These are phyloP conservation scores for Pituophis catenifer DNA, from an alignment of 2,113 vertebrate species.

Conservation along the genomic window DNA sequence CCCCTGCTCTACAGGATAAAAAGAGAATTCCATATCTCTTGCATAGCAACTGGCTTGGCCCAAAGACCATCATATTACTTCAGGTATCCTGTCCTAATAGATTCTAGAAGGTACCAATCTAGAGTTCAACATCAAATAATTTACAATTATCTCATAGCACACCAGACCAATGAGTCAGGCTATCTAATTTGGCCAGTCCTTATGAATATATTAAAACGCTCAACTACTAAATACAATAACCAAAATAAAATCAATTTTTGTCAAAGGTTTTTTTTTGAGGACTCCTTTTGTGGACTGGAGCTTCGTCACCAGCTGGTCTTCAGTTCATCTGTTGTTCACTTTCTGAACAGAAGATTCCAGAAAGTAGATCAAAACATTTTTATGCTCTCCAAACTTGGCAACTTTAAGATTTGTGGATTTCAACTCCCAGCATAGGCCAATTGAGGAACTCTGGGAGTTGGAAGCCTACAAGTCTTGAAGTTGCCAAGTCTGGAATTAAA, in stretches of 20 bases:
- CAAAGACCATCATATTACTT: neutral
- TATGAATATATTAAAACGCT: neutral
- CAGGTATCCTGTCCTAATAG: neutral
- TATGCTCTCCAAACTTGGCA: neutral
- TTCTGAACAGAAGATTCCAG: neutral
- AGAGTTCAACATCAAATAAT: neutral
- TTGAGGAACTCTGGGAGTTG: neutral
- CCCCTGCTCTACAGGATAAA: neutral
- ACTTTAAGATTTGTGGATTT: neutral
- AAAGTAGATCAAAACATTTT: neutral
- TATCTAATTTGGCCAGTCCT: neutral
- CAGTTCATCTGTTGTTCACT: neutral
- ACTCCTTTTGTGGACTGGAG: neutral
- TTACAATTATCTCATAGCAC: neutral
- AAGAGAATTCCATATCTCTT: neutral
- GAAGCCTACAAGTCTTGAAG: neutral
- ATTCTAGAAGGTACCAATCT: neutral
- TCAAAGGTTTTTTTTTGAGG: neutral
- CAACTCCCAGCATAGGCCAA: neutral
- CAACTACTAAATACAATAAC: neutral
- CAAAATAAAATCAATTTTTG: neutral
- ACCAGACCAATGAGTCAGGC: neutral
- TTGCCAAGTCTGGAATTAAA: neutral
- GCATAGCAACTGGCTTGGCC: neutral
- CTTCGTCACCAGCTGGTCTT: neutral